phyloP scores from a whole-genome alignment of 2,797 vertebrate species.

The Xyrichtys novacula region DNA sequence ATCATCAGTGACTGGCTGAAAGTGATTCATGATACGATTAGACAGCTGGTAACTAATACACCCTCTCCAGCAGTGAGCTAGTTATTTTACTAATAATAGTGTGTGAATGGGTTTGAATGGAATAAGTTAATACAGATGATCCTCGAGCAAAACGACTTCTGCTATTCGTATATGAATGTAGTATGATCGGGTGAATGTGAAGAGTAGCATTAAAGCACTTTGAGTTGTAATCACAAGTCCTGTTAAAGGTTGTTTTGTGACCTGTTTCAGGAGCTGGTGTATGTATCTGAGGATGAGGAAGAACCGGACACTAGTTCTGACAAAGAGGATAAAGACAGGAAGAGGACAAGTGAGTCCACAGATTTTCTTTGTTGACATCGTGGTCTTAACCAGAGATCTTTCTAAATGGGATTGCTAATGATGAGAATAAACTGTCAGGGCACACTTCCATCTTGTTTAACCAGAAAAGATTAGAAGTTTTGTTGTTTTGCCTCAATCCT shows the following conservation, averaged over 20 bases:
- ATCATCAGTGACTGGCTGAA: conserved; percentile 91
- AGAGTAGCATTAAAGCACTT: too few relatives aligned
- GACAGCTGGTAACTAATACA: conserved; percentile 80
- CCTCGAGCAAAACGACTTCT: too few relatives aligned
- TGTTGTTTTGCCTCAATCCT: not conserved
- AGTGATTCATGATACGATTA: conserved; percentile 87
- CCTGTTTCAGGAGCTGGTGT: conserved; percentile 70
- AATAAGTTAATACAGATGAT: too few relatives aligned
- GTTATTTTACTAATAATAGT: not conserved
- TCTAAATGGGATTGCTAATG: too few relatives aligned
- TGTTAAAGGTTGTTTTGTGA: not conserved
- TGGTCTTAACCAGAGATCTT: not conserved
- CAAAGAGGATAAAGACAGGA: conserved; percentile 84
- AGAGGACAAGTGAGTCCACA: conserved; percentile 65
- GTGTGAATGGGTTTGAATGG: not conserved
- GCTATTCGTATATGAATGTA: too few relatives aligned
- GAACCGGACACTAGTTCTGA: conserved; percentile 78
- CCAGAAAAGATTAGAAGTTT: not conserved
- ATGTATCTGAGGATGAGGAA: conserved; percentile 81
- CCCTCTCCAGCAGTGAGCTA: not conserved
- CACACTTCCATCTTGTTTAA: not conserved
- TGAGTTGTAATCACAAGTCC: too few relatives aligned
- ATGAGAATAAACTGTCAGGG: too few relatives aligned
- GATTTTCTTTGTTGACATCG: not conserved
- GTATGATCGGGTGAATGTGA: too few relatives aligned